Conservation (phyloP, 2,113 vertebrate genomes). For the Osmerus eperlanus region DNA sequence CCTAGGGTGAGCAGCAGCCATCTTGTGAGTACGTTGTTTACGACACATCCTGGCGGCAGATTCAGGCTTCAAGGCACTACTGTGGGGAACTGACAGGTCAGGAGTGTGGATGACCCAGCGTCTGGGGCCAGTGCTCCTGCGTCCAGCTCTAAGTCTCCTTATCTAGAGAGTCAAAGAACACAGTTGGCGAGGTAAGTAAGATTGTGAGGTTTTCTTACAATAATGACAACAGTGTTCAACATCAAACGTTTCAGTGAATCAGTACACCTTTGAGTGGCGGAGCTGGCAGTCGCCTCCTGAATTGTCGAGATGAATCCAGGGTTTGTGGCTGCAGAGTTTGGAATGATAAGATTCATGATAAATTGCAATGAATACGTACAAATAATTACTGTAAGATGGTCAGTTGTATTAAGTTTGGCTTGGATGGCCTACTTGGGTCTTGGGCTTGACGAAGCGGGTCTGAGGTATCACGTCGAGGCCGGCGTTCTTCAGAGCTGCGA, state of each 20-base stretch:
- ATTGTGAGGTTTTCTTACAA: too few species aligned
- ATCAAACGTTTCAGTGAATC: neutral
- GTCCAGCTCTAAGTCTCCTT: slow-evolving; percentile 38
- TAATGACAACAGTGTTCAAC: too few species aligned
- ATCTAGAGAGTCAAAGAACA: too few species aligned
- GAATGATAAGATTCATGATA: slow-evolving; percentile 23
- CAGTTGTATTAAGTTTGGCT: too few species aligned
- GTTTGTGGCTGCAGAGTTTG: slow-evolving; percentile 78
- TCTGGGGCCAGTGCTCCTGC: neutral
- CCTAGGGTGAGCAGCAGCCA: neutral
- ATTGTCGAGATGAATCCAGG: slow-evolving; percentile 84
- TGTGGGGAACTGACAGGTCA: slow-evolving; percentile 5
- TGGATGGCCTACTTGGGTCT: neutral
- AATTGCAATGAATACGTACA: too few species aligned
- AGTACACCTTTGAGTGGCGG: slow-evolving; percentile 80
- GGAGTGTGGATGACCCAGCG: neutral
- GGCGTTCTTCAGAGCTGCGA: slow-evolving; percentile 88
- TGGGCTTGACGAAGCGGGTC: slow-evolving; percentile 70
- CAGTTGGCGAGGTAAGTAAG: too few species aligned
- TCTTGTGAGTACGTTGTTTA: neutral
- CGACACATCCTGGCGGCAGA: neutral
- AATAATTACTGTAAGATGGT: too few species aligned
- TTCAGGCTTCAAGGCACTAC: slow-evolving; percentile 41
- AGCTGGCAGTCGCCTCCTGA: slow-evolving; percentile 85
- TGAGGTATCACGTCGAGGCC: slow-evolving; percentile 93